Base-by-base conservation (phyloP, 2,797 vertebrate genomes). In the Schizothorax lantsangensis region DNA sequence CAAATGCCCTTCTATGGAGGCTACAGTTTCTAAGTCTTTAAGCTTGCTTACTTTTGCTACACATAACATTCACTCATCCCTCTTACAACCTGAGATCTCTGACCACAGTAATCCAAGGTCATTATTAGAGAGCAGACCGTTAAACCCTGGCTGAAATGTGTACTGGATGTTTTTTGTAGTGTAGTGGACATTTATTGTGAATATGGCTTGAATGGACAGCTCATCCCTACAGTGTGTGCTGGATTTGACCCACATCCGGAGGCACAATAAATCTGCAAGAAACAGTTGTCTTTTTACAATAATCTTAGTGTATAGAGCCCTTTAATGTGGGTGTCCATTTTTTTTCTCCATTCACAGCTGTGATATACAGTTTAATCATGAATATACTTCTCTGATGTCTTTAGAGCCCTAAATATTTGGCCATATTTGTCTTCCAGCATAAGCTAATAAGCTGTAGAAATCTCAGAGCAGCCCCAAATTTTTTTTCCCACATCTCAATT, bases 51-150 rank as follows among this genome's bases (percentile, higher is more conserved):
- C 71, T 81, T 75, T 77, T 77, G 17, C 26, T 40, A 47, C 54
- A 86, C 23, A 77, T 45, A 80, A 15, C 68, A 69, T 57, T 54
- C 17, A 62, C 30, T 26, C 59, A 78, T 78, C 77, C 83, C 38
- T 75, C 49, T 68, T 43, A 74, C 33, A 77, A 47, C 49, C 81
- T 69, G 77, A 77, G 59, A 79, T 80, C 77, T 64, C 72, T 54
- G 38, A 73, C 62, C 57, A 79, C 17, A 57, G 62, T 82, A 86
- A 88, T 86, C 81, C 84, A 68, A 43, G 43, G 71, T 84, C 84
- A 80, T 84, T 84, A 86, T 84, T 82, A 52, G 81, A 89, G 26
- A 82, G 89, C 77, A 45, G 59, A 83, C 57, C 9, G 49, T 79
- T 72, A 85, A 85, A 83, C 47, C 54, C 33, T 38, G 66, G 40